Conservation (phyloP, 2,113 vertebrate genomes). For the Hippoglossus stenolepis region DNA sequence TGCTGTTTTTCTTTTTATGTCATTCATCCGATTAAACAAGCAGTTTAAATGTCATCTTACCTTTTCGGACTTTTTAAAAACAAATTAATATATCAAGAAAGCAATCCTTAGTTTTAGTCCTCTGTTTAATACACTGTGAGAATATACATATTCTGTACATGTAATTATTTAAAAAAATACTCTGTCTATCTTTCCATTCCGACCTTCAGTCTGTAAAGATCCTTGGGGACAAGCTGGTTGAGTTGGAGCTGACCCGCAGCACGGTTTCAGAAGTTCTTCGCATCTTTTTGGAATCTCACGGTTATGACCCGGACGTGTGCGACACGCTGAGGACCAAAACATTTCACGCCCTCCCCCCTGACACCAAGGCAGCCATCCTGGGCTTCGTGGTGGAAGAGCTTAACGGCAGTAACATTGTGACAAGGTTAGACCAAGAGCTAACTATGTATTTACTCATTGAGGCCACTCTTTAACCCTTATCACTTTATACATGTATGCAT, state of each 20-base stretch:
- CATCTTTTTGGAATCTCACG: slow-evolving; percentile 90
- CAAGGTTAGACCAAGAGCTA: slow-evolving; percentile 79
- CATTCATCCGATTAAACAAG: not conserved
- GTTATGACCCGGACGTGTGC: slow-evolving; percentile 87
- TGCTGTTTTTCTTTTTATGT: too few species aligned
- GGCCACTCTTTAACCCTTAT: not conserved
- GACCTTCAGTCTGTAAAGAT: slow-evolving; percentile 92
- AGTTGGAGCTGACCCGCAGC: slow-evolving; percentile 89
- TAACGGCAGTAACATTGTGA: slow-evolving; percentile 90
- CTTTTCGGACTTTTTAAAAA: too few species aligned
- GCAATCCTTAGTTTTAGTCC: too few species aligned
- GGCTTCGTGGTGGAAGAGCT: slow-evolving; percentile 95
- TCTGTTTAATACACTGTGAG: too few species aligned
- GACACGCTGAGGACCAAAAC: slow-evolving; percentile 89
- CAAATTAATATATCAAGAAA: too few species aligned
- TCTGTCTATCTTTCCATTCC: not conserved
- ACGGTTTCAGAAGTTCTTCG: slow-evolving; percentile 93
- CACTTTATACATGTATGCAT: not conserved
- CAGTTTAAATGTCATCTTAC: not conserved
- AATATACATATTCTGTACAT: too few species aligned
- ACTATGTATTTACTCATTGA: not conserved
- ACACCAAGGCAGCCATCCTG: slow-evolving; percentile 89
- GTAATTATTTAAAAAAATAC: too few species aligned
- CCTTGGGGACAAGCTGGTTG: slow-evolving; percentile 92
- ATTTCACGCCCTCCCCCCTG: slow-evolving; percentile 91